Percentiles rank a stretch among this genome's conserved stretches.
Conservation (phyloP, 2,113 vertebrate genomes). For the Cheirogaleus medius region DNA sequence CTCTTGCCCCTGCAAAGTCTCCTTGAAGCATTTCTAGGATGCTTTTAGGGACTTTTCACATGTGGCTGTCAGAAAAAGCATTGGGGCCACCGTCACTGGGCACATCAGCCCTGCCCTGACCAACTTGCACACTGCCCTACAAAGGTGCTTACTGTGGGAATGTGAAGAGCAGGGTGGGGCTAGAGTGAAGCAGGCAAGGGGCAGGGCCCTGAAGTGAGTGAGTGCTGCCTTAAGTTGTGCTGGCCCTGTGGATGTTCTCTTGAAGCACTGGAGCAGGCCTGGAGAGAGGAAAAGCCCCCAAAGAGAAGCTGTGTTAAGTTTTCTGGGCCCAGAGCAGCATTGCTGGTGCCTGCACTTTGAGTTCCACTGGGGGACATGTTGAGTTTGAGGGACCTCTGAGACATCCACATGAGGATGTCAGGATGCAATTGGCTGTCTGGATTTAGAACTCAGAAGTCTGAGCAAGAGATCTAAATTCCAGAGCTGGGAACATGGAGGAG, state of each 20-base stretch:
- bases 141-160: not conserved
- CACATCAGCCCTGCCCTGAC: not conserved
- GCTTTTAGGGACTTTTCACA: not conserved
- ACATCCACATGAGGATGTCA: not conserved
- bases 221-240: not conserved
- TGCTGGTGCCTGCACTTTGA: not conserved
- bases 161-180: not conserved
- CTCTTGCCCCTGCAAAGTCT: not conserved
- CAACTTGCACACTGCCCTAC: not conserved
- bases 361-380: not conserved
- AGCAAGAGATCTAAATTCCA: constrained; percentile 15
- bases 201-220: not conserved
- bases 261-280: not conserved
- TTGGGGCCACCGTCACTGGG: not conserved
- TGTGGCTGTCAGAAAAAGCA: not conserved
- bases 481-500: not conserved
- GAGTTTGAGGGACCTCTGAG: not conserved
- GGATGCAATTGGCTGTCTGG: not conserved
- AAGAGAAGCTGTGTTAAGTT: not conserved
- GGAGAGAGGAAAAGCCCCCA: not conserved
- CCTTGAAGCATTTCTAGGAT: not conserved
- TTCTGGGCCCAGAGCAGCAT: not conserved
- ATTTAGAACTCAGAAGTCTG: not conserved
- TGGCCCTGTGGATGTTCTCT: not conserved
- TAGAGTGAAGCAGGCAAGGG: not conserved